Evolutionary conservation across 2,113 vertebrate genomes (phyloP).

Genomic region (Pachypanchax playfairii): DNA sequence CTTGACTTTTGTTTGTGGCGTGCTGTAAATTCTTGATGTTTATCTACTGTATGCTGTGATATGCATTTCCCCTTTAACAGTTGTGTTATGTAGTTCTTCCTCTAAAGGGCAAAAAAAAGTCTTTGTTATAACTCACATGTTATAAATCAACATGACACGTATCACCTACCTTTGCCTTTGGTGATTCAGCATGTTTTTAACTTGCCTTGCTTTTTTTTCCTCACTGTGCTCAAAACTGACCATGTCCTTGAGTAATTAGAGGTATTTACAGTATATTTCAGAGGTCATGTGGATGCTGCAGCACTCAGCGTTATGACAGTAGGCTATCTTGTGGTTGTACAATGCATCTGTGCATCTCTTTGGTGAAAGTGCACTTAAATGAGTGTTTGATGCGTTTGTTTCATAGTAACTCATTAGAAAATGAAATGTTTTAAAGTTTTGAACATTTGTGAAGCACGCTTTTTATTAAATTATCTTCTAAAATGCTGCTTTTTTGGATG

Average conservation of each 20-base stretch:
- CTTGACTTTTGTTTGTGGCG: not conserved
- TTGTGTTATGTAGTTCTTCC: not conserved
- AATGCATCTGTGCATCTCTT: too few species aligned
- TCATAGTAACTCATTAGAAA: too few species aligned
- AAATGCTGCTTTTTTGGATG: too few species aligned
- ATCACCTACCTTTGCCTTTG: not conserved
- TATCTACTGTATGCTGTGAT: slow-evolving; percentile 9
- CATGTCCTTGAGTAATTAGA: slow-evolving; percentile 21
- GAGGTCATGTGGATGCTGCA: slow-evolving; percentile 15
- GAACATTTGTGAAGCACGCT: too few species aligned
- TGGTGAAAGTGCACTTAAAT: too few species aligned
- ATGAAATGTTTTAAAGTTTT: too few species aligned
- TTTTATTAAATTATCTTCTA: too few species aligned
- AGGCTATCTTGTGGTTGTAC: too few species aligned
- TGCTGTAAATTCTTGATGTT: slow-evolving; percentile 10
- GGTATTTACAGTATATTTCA: slow-evolving; percentile 25
- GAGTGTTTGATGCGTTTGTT: too few species aligned
- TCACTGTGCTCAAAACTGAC: slow-evolving; percentile 3
- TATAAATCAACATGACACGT: slow-evolving; percentile 16
- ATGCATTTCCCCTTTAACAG: not conserved
- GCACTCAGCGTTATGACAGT: not conserved
- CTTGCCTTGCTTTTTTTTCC: slow-evolving; percentile 3
- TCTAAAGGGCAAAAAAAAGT: not conserved
- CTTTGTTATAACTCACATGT: not conserved
- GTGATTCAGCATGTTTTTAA: slow-evolving; percentile 33